These are phyloP conservation scores for Aplochiton taeniatus DNA, from an alignment of 2,797 vertebrate genomes.

Conservation along the genomic window DNA sequence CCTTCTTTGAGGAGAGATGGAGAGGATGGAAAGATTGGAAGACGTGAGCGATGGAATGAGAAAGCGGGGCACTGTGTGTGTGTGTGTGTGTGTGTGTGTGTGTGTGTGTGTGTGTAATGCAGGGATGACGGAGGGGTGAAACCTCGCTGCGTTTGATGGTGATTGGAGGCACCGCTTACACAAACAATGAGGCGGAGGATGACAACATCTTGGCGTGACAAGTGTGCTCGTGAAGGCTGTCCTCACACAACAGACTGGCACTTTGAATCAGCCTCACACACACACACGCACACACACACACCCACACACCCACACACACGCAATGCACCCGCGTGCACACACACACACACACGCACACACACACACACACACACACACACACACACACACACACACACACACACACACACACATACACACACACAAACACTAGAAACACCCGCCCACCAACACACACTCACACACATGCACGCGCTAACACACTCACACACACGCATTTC, in stretches of 20 bases:
- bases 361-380: background rate
- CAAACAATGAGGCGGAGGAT: conserved; percentile 67
- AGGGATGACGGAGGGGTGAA: too few species aligned
- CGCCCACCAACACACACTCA: too few species aligned
- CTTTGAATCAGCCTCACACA: conserved; percentile 90
- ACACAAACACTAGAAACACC: too few species aligned
- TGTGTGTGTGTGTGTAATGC: background rate
- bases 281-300: conserved; percentile 61
- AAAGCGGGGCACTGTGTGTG: too few species aligned
- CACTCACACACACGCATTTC: conserved; percentile 23
- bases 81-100: too few species aligned
- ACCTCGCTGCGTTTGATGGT: conserved; percentile 65
- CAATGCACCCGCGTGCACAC: background rate
- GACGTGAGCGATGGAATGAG: too few species aligned
- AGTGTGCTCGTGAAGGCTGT: conserved; percentile 90
- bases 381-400: conserved; percentile 63
- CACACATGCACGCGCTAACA: background rate
- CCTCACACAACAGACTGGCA: conserved; percentile 86
- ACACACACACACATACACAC: conserved; percentile 63
- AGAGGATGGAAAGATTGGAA: background rate
- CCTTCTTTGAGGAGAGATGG: background rate
- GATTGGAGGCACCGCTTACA: conserved; percentile 71
- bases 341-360: conserved; percentile 23
- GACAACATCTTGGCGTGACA: conserved; percentile 82
- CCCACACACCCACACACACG: background rate